phyloP scores from a whole-genome alignment of 2,888 invertebrate genomes.

The Cryptocheilus praepositus region DNA sequence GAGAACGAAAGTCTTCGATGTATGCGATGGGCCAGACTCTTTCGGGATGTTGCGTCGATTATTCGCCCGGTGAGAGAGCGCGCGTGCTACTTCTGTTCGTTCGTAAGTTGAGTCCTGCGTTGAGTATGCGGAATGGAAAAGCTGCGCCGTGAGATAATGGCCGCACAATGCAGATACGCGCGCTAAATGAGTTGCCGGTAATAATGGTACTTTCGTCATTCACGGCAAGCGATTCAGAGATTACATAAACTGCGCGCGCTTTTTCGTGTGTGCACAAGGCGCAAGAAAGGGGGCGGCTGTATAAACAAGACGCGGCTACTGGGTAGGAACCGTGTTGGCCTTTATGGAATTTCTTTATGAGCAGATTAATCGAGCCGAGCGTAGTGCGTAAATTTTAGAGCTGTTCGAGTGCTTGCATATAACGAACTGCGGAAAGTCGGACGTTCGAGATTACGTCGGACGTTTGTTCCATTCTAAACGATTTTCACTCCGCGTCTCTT shows the following conservation, averaged over 20 bases:
- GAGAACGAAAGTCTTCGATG: neutral
- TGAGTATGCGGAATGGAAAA: conserved; percentile 25
- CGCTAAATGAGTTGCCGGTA: conserved; percentile 30
- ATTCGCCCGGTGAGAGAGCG: neutral
- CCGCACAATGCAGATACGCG: conserved; percentile 32
- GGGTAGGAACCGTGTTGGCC: too few species aligned
- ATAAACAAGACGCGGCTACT: too few species aligned
- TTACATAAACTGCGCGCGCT: neutral
- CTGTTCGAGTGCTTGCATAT: too few species aligned
- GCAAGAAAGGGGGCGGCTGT: neutral
- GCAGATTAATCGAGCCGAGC: neutral
- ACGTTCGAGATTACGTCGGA: too few species aligned
- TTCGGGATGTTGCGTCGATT: neutral
- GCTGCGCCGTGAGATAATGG: conserved; percentile 25
- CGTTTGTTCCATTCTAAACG: too few species aligned
- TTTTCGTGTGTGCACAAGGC: neutral
- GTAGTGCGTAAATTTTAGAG: too few species aligned
- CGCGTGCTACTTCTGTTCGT: neutral
- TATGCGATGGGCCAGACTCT: neutral
- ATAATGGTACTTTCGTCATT: conserved; percentile 51
- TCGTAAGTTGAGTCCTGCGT: conserved; percentile 33
- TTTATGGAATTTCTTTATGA: neutral
- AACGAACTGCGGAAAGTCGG: too few species aligned
- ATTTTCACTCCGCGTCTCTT: too few species aligned
- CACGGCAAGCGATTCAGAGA: conserved; percentile 28